These are phyloP conservation scores for Aromia moschata DNA, from an alignment of 2,888 invertebrate species.

Conservation along the genomic window DNA sequence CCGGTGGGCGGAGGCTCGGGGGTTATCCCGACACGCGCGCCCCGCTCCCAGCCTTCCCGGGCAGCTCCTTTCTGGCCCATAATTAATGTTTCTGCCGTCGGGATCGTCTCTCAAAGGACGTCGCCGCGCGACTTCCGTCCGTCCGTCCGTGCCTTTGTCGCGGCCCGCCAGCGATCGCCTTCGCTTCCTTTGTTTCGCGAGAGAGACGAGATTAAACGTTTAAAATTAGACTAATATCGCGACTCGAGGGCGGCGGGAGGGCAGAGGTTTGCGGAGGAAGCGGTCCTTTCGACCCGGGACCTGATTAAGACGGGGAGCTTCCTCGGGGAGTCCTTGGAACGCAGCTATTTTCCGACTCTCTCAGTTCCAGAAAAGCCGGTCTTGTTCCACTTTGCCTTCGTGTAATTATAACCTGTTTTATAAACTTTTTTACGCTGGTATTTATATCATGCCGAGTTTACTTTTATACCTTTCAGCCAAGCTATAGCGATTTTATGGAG, in stretches of 20 bases:
- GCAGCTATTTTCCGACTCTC: too few species aligned
- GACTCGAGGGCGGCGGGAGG: too few species aligned
- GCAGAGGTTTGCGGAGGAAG: too few species aligned
- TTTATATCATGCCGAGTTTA: too few species aligned
- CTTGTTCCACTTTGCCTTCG: too few species aligned
- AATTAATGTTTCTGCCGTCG: slow-evolving; percentile 55
- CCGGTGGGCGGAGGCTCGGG: slow-evolving; percentile 55
- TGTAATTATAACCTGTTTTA: too few species aligned
- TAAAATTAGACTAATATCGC: slow-evolving; percentile 12
- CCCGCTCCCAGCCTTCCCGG: slow-evolving; percentile 35
- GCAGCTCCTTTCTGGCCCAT: slow-evolving; percentile 51
- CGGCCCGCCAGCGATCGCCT: slow-evolving; percentile 3
- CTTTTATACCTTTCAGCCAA: too few species aligned
- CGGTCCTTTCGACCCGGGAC: too few species aligned
- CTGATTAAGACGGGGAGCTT: not conserved
- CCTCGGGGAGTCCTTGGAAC: too few species aligned
- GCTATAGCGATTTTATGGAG: too few species aligned
- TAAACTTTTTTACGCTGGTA: too few species aligned
- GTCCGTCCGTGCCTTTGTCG: slow-evolving; percentile 10
- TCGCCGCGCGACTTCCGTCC: slow-evolving; percentile 20
- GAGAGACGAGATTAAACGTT: slow-evolving; percentile 10
- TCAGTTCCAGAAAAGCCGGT: too few species aligned
- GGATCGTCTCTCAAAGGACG: slow-evolving; percentile 46
- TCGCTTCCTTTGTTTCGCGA: slow-evolving; percentile 1
- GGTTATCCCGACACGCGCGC: slow-evolving; percentile 49